A percentile compares a stretch with the other conserved stretches of the same genome.
These are phyloP conservation scores for Spinus olivaceus DNA, from an alignment of 2,797 vertebrate genomes.

Conservation along the genomic window DNA sequence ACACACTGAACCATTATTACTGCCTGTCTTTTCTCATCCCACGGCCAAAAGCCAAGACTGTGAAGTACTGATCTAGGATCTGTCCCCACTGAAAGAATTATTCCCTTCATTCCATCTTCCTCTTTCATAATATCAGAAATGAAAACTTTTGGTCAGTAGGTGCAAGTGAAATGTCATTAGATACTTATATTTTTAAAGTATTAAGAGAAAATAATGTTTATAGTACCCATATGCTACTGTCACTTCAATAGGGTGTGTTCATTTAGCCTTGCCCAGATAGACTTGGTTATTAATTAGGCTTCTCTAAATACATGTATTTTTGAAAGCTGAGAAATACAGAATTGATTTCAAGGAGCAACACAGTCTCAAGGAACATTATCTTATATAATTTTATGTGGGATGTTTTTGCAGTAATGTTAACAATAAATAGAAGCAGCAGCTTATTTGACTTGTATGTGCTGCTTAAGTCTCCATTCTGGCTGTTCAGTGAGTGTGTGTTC, in stretches of 20 bases:
- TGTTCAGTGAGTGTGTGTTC: conserved; percentile 28
- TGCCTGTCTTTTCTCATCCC: not conserved
- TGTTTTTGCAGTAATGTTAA: not conserved
- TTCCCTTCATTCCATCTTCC: not conserved
- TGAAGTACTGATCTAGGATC: not conserved
- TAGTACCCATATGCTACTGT: not conserved
- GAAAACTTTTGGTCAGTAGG: not conserved
- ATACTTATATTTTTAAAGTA: not conserved
- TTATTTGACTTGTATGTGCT: not conserved
- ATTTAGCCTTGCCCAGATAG: not conserved
- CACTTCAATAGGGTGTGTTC: not conserved
- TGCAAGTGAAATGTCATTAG: not conserved
- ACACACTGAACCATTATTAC: not conserved
- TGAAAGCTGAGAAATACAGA: not conserved
- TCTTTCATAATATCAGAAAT: not conserved
- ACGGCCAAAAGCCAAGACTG: not conserved
- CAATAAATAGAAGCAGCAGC: not conserved
- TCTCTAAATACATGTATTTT: not conserved
- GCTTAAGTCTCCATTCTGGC: conserved; percentile 40
- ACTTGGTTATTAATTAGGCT: not conserved
- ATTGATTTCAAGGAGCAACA: not conserved
- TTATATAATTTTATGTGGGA: not conserved
- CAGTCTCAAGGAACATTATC: not conserved
- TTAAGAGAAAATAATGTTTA: not conserved
- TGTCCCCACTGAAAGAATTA: not conserved